Evolutionary conservation across 2,888 invertebrate species (phyloP).

Genomic region (Caenorhabditis wallacei): DNA sequence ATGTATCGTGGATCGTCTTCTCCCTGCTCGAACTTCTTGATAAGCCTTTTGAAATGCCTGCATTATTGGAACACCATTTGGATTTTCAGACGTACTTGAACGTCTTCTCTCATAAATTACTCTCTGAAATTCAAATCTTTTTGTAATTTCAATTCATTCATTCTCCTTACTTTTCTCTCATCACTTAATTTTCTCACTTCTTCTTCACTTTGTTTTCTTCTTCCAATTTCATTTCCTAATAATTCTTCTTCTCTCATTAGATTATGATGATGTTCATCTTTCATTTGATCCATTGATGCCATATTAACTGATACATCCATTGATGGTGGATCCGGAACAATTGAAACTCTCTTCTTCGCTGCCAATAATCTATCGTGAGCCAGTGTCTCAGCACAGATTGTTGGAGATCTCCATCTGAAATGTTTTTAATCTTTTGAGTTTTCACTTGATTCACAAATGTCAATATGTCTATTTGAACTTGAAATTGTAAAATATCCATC

Average conservation of each 20-base stretch:
- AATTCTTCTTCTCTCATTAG: slow-evolving; percentile 69
- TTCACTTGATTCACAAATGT: slow-evolving; percentile 1
- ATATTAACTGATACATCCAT: slow-evolving; percentile 75
- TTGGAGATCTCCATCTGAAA: slow-evolving; percentile 75
- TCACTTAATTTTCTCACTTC: slow-evolving; percentile 70
- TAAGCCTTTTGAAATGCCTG: slow-evolving; percentile 75
- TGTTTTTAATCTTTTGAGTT: slow-evolving; percentile 7
- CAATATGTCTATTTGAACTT: slow-evolving; percentile 19
- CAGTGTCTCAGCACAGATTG: slow-evolving; percentile 77
- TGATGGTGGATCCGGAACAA: slow-evolving; percentile 76
- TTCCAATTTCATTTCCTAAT: slow-evolving; percentile 44
- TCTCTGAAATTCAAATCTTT: slow-evolving; percentile 25
- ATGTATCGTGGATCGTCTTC: slow-evolving; percentile 63
- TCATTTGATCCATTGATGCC: slow-evolving; percentile 72
- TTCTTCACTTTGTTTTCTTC: slow-evolving; percentile 67
- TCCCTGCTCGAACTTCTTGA: slow-evolving; percentile 68
- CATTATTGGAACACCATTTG: slow-evolving; percentile 77
- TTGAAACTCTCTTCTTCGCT: slow-evolving; percentile 75
- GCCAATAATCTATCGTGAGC: slow-evolving; percentile 74
- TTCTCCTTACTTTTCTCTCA: slow-evolving; percentile 56
- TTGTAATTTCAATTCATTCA: not conserved
- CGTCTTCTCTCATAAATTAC: slow-evolving; percentile 66
- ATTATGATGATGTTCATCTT: slow-evolving; percentile 73
- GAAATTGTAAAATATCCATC: slow-evolving; percentile 35
- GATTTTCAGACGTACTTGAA: slow-evolving; percentile 68